Base-by-base conservation (phyloP, 1,140 invertebrate genomes). In the Drosophila tsacasi region DNA sequence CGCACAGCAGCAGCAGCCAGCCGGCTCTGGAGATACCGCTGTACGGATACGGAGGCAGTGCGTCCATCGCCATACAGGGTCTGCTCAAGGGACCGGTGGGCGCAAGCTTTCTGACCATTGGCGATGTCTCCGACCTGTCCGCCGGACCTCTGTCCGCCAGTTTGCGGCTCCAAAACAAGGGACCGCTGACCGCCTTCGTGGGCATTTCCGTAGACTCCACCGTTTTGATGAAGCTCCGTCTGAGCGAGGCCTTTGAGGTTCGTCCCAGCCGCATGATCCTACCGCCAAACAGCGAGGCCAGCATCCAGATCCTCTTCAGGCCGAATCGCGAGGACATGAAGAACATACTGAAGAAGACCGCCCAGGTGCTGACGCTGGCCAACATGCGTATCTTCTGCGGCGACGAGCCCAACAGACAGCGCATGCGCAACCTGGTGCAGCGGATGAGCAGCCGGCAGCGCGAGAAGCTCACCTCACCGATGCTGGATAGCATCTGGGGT, bases 361-460 rank as follows among this genome's bases (percentile, higher is more conserved):
- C 68, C 8, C 78, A 86, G 47, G 92, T 93, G 0, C 8, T 91
- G 8, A 92, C 92, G 0, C 37, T 93, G 57, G 92, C 86, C 12
- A 92, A 93, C 30, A 83, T 93, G 79, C 83, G 87, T 13, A 81
- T 93, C 8, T 92, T 93, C 40, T 92, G 87, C 21, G 92, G 92
- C 2, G 92, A 93, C 44, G 92, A 93, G 19, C 84, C 92, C 0
- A 92, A 92, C 47, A 71, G 92, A 1, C 92, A 93, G 37, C 77
- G 92, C 15, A 92, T 93, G 76, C 84, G 92, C 7, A 68, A 76
- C 30, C 55, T 93, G 12, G 73, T 92, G 0, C 63, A 74, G 2
- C 72, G 85, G 21, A 93, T 93, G 92, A 79, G 47, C 12, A 50
- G 50, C 8, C 65, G 79, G 3, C 83, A 93, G 54, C 68, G 81